Evolutionary conservation across 2,888 invertebrate species (phyloP), one percentile per base, ranked within the genome.

Genomic region (Heliconius aoede): DNA sequence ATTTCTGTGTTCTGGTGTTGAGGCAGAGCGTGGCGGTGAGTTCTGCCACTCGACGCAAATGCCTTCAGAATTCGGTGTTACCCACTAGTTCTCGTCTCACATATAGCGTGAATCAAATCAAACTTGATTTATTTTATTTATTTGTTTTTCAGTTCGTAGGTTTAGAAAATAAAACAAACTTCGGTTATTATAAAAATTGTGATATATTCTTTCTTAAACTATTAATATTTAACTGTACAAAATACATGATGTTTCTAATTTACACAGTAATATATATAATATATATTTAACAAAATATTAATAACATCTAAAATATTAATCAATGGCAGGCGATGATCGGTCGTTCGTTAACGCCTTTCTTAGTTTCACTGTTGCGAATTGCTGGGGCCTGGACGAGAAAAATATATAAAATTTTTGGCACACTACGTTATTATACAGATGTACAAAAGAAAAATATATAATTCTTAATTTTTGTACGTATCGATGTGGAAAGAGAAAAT

Each of bases 291-390:
- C 92, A 92, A 92, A 93, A 92, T 90, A 88, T 89, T 89, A 84
- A 87, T 87, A 86, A 73, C 71, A 78, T 86, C 85, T 88, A 88
- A 86, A 89, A 82, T 84, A 88, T 90, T 94, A 95, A 86, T 95
- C 95, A 88, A 96, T 95, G 93, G 97, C 96, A 83, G 97, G 97
- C 84, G 97, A 97, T 83, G 97, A 97, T 85, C 97, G 96, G 92
- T 98, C 97, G 91, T 97, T 97, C 88, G 97, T 97, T 95, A 97
- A 96, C 86, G 97, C 96, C 95, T 97, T 97, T 90, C 97, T 96
- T 89, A 98, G 96, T 95, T 98, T 98, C 89, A 98, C 97, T 80
- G 98, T 98, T 79, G 98, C 97, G 89, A 98, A 98, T 91, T 97
- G 97, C 91, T 97, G 97, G 86, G 96, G 96, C 95, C 97, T 98